Conservation (phyloP, 2,113 vertebrate genomes). For the Zootoca vivipara region DNA sequence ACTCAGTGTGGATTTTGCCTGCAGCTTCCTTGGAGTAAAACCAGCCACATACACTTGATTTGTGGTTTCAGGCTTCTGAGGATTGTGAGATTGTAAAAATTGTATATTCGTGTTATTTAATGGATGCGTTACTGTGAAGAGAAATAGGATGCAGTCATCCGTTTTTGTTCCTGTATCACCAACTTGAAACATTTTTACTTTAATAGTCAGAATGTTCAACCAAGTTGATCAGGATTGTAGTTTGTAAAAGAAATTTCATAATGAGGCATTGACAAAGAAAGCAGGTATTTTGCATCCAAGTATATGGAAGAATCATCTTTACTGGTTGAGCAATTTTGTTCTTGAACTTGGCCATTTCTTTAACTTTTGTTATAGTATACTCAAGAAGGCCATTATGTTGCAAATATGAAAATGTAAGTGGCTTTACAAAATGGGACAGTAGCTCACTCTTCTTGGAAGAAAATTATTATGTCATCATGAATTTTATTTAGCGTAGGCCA, state of each 20-base stretch:
- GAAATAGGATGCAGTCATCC: constrained; percentile 1
- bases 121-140: constrained; percentile 35
- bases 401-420: constrained; percentile 36
- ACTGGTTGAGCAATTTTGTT: constrained; percentile 36
- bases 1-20: neutral
- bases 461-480: constrained; percentile 13
- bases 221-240: constrained; percentile 41
- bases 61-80: neutral
- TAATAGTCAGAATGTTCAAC: constrained; percentile 48
- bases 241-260: constrained; percentile 49
- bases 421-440: constrained; percentile 29
- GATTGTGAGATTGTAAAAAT: constrained; percentile 14
- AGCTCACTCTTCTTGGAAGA: constrained; percentile 30
- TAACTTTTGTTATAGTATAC: constrained; percentile 37
- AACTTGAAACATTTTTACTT: constrained; percentile 48
- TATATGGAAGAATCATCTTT: constrained; percentile 37
- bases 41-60: neutral
- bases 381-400: constrained; percentile 14
- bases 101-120: constrained; percentile 34
- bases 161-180: neutral
- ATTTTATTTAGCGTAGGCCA: constrained; percentile 43
- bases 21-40: constrained; percentile 16
- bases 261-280: constrained; percentile 38
- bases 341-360: constrained; percentile 37
- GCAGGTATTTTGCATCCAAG: constrained; percentile 40